Evolutionary conservation across 2,113 vertebrate genomes (phyloP).

Genomic region (Corynorhinus townsendii): DNA sequence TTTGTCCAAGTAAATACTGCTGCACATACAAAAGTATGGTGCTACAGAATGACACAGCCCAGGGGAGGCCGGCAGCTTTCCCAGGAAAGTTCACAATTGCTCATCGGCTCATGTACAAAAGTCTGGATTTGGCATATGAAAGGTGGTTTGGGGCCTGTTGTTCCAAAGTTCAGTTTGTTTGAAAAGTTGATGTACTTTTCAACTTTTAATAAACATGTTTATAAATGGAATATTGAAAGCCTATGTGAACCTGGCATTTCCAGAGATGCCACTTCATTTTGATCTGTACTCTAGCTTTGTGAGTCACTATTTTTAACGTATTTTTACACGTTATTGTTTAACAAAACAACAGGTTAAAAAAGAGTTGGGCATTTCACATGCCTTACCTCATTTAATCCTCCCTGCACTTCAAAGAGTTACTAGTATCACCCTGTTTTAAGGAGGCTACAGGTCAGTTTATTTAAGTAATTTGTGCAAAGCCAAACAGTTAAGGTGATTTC

Average conservation of each 20-base stretch:
- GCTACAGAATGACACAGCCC: not conserved
- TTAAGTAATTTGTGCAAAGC: not conserved
- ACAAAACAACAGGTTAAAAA: not conserved
- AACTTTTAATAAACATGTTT: not conserved
- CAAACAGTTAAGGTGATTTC: not conserved
- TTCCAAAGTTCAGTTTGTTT: slow-evolving; percentile 6
- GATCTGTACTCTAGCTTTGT: not conserved
- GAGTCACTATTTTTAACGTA: not conserved
- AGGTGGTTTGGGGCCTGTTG: not conserved
- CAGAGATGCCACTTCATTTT: not conserved
- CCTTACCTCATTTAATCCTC: not conserved
- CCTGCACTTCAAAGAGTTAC: not conserved
- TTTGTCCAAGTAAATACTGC: not conserved
- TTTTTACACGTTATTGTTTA: not conserved
- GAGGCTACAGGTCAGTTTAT: not conserved
- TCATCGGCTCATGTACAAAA: not conserved
- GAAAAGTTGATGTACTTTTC: not conserved
- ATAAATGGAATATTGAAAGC: slow-evolving; percentile 14
- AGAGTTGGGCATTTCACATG: accelerated
- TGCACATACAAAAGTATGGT: not conserved
- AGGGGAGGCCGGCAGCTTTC: not conserved
- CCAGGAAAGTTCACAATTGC: not conserved
- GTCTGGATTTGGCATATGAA: not conserved
- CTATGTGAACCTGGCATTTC: not conserved
- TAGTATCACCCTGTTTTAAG: not conserved